Percentiles rank a stretch among this genome's conserved stretches.
Evolutionary conservation across 2,113 vertebrate genomes (phyloP).

Genomic region (Amblyornis subalaris): DNA sequence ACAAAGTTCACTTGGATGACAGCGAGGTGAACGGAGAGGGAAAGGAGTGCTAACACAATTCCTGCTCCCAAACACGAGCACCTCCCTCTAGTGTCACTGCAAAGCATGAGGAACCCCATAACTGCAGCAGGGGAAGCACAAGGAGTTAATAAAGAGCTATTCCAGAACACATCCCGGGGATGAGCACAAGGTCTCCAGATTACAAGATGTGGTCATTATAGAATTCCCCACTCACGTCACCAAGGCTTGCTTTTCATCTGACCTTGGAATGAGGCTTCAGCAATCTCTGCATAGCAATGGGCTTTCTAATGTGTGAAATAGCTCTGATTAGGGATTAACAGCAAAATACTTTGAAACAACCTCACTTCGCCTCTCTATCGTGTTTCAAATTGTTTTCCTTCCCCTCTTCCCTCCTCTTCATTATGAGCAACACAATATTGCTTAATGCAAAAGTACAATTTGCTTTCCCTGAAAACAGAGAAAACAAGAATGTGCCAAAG

Average conservation of each 20-base stretch:
- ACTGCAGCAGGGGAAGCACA: background rate
- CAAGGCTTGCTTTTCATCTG: constrained; percentile 14
- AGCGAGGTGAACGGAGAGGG: background rate
- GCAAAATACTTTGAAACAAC: background rate
- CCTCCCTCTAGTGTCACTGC: background rate
- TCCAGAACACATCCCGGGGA: background rate
- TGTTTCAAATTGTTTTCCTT: constrained; percentile 10
- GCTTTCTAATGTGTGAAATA: constrained; percentile 35
- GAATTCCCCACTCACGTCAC: constrained; percentile 37
- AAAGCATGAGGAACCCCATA: background rate
- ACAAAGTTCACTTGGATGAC: background rate
- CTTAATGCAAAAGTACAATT: background rate
- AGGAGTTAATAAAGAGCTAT: constrained; percentile 1
- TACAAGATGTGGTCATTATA: constrained; percentile 37
- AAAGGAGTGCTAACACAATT: background rate
- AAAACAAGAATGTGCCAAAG: background rate
- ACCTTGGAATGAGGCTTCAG: constrained; percentile 34
- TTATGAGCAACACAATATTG: constrained; percentile 17
- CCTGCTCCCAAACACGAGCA: background rate
- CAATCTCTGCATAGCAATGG: constrained; percentile 39
- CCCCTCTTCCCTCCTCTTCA: constrained; percentile 23
- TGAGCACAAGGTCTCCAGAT: constrained; percentile 54
- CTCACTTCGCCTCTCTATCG: background rate
- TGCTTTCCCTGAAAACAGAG: constrained; percentile 4
- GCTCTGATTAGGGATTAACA: constrained; percentile 5